Evolutionary conservation across 2,113 vertebrate species (phyloP).

Genomic region (Myotis davidii): DNA sequence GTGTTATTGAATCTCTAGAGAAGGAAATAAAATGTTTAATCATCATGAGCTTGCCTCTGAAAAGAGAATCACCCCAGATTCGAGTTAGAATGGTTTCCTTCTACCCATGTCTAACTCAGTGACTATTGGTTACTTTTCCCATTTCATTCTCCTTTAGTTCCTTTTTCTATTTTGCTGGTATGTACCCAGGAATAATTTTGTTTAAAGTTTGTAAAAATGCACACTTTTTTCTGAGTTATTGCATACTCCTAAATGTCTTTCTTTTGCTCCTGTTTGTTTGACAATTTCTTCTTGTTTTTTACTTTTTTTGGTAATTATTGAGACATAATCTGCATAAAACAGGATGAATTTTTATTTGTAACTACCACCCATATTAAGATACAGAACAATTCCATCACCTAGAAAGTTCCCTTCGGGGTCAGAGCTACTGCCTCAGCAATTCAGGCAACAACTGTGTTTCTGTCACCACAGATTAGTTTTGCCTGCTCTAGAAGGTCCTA

Average conservation of each 20-base stretch:
- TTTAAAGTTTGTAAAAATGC: background rate
- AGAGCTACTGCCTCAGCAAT: too few species aligned
- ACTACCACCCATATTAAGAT: too few species aligned
- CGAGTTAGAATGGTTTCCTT: background rate
- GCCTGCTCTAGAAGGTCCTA: too few species aligned
- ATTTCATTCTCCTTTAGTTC: background rate
- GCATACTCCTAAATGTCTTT: background rate
- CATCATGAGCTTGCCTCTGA: background rate
- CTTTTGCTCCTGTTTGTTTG: background rate
- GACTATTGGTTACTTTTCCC: background rate
- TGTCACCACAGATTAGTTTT: too few species aligned
- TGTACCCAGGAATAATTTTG: background rate
- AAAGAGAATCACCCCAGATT: background rate
- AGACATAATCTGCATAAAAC: too few species aligned
- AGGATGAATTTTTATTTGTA: too few species aligned
- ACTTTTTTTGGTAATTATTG: background rate
- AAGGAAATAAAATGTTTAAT: background rate
- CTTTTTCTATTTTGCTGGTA: background rate
- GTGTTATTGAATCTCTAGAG: background rate
- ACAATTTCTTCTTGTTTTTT: background rate
- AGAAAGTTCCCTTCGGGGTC: too few species aligned
- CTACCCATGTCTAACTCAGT: background rate
- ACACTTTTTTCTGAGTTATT: background rate
- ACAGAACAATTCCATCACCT: too few species aligned
- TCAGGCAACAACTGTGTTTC: too few species aligned